Conservation (phyloP, 2,888 invertebrate genomes). For the Agrochola circellaris region DNA sequence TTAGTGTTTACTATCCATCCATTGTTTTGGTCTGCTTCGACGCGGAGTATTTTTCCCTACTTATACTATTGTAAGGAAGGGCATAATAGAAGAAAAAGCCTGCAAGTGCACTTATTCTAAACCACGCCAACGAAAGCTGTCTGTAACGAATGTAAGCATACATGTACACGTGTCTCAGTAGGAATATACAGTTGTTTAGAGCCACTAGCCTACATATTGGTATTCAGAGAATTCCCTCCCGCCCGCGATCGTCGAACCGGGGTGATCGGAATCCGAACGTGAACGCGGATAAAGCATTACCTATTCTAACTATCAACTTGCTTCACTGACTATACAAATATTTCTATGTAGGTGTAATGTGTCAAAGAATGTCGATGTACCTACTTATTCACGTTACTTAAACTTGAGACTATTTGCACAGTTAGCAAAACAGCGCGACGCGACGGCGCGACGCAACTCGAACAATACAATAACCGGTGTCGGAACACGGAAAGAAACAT, state of each 20-base stretch:
- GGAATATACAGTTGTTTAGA: not conserved
- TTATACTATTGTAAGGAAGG: too few relatives aligned
- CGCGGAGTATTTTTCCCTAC: not conserved
- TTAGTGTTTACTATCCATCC: not conserved
- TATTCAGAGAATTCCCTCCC: constrained; percentile 24
- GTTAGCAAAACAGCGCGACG: not conserved
- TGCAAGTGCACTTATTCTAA: not conserved
- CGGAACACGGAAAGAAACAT: not conserved
- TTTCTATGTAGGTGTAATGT: not conserved
- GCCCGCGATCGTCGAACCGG: not conserved
- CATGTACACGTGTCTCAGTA: not conserved
- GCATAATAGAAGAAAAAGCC: not conserved
- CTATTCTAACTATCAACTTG: constrained; percentile 28
- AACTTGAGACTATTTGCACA: not conserved
- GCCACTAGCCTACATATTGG: constrained; percentile 28
- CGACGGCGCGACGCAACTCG: too few relatives aligned
- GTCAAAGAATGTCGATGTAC: constrained; percentile 12
- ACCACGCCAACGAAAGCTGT: not conserved
- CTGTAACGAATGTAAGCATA: not conserved
- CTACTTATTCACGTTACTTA: constrained; percentile 9
- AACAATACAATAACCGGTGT: too few relatives aligned
- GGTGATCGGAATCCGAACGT: constrained; percentile 41
- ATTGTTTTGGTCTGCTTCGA: not conserved
- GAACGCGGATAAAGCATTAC: constrained; percentile 35
- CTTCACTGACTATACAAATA: not conserved